phyloP scores from a whole-genome alignment of 2,113 vertebrate genomes.

The Gymnorhina tibicen region DNA sequence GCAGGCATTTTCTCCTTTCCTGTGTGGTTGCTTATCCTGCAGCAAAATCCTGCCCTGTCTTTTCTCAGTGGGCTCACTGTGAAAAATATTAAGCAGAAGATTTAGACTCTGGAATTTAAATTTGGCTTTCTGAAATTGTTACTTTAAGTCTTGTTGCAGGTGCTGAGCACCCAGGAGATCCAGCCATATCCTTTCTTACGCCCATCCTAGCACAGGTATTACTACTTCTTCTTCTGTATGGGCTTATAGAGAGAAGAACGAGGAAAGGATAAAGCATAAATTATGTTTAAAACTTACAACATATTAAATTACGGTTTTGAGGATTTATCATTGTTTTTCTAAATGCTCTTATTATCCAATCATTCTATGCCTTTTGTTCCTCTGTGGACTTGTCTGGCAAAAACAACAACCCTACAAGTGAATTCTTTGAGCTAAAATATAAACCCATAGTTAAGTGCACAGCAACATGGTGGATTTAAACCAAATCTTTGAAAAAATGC shows the following conservation, averaged over 20 bases:
- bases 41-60: background rate
- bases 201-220: background rate
- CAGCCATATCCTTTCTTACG: background rate
- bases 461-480: constrained; percentile 22
- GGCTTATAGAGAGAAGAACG: background rate
- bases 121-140: background rate
- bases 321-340: constrained; percentile 20
- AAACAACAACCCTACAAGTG: background rate
- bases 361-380: constrained; percentile 11
- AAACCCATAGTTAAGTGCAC: background rate
- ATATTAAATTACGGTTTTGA: background rate
- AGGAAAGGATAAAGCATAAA: background rate
- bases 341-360: constrained; percentile 3
- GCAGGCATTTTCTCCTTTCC: background rate
- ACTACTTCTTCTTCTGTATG: background rate
- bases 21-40: background rate
- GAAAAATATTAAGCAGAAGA: background rate
- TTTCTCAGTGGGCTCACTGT: background rate
- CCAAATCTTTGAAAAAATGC: background rate
- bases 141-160: background rate
- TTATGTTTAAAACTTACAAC: background rate
- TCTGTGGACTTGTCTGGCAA: background rate
- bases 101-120: background rate
- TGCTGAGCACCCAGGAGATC: background rate
- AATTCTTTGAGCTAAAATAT: background rate